Percentiles rank a stretch among this genome's conserved stretches.
Evolutionary conservation across 2,113 vertebrate genomes (phyloP).

Genomic region (Spea multiplicata): DNA sequence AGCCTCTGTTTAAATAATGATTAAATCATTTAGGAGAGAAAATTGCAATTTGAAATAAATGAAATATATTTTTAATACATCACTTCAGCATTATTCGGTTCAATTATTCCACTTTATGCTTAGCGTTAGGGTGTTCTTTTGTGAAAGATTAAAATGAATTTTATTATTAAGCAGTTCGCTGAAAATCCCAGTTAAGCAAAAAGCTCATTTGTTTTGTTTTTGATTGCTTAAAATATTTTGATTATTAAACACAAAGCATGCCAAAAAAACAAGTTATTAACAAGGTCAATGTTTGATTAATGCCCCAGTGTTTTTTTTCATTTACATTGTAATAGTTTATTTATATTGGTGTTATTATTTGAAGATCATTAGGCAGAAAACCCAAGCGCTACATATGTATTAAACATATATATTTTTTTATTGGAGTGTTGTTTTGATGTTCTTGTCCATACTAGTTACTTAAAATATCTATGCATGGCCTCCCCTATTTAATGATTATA

Average conservation of each 20-base stretch:
- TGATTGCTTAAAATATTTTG: constrained; percentile 43
- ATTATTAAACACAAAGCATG: neutral
- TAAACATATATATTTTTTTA: no score
- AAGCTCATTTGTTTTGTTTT: constrained; percentile 46
- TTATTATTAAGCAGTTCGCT: constrained; percentile 45
- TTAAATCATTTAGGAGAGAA: constrained; percentile 48
- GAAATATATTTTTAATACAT: constrained; percentile 50
- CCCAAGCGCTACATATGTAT: no score
- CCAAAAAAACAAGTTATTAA: neutral
- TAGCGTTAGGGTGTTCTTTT: constrained; percentile 45
- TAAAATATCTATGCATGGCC: no score
- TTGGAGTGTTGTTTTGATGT: no score
- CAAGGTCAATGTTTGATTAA: no score
- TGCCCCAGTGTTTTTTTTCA: no score
- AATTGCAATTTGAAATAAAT: constrained; percentile 49
- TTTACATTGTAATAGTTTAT: no score
- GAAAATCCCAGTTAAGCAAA: constrained; percentile 45
- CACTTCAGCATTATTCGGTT: constrained; percentile 46
- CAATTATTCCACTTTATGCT: constrained; percentile 47
- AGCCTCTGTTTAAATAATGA: constrained; percentile 46
- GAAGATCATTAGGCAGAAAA: no score
- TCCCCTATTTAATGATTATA: no score
- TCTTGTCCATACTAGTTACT: no score
- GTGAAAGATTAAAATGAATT: constrained; percentile 47
- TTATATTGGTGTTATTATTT: no score